Evolutionary conservation across 2,888 invertebrate genomes (phyloP).

Genomic region (Cactoblastis cactorum): DNA sequence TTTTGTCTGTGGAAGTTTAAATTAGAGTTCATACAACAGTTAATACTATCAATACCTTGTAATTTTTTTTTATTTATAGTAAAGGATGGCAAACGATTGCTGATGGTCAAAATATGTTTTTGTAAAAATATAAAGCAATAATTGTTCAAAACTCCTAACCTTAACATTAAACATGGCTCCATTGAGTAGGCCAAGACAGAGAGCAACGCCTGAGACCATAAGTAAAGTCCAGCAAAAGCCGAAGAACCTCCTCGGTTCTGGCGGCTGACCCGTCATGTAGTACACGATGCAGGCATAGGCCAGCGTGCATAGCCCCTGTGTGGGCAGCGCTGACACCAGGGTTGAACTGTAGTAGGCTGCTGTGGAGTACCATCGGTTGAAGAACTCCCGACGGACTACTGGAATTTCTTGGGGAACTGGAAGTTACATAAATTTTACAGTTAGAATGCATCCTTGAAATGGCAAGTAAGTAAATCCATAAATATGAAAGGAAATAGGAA

Average conservation of each 20-base stretch:
- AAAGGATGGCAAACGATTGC: too few species aligned
- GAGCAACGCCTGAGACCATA: slow-evolving; percentile 89
- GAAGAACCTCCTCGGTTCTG: slow-evolving; percentile 84
- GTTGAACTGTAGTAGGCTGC: slow-evolving; percentile 90
- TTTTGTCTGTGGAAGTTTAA: too few species aligned
- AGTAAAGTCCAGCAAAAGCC: slow-evolving; percentile 86
- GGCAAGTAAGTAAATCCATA: too few species aligned
- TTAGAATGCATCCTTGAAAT: not conserved
- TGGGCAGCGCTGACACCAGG: slow-evolving; percentile 88
- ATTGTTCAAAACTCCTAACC: too few species aligned
- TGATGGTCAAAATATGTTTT: too few species aligned
- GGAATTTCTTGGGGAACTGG: slow-evolving; percentile 91
- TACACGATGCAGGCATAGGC: slow-evolving; percentile 89
- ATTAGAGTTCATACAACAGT: too few species aligned
- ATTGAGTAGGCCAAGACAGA: slow-evolving; percentile 91
- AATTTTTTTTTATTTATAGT: too few species aligned
- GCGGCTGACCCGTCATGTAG: slow-evolving; percentile 91
- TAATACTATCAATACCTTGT: too few species aligned
- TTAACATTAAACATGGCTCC: slow-evolving; percentile 90
- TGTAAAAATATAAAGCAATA: too few species aligned
- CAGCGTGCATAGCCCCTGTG: slow-evolving; percentile 87
- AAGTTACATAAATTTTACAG: slow-evolving; percentile 14
- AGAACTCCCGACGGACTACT: slow-evolving; percentile 89
- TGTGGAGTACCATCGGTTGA: slow-evolving; percentile 94
- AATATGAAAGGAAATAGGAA: too few species aligned